These are phyloP conservation scores for Zenarchopterus dispar DNA, from an alignment of 2,797 vertebrate genomes.

Conservation along the genomic window DNA sequence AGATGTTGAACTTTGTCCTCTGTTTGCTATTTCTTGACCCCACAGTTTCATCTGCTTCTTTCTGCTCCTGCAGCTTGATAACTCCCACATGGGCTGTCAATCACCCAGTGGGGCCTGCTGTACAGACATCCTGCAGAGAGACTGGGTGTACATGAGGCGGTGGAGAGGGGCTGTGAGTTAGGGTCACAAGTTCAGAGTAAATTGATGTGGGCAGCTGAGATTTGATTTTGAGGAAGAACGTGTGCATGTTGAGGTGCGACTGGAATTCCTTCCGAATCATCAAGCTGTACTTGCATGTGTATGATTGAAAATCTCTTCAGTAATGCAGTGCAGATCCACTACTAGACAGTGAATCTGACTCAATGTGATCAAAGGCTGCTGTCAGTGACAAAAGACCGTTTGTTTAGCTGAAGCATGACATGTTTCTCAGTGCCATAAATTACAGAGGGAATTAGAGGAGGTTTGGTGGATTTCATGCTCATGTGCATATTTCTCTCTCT, in stretches of 20 bases:
- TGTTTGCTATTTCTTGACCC: conserved; percentile 60
- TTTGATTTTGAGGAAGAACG: conserved; percentile 47
- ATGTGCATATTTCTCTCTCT: conserved; percentile 68
- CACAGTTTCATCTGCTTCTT: conserved; percentile 33
- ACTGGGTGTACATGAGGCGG: conserved; percentile 9
- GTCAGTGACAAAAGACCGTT: conserved; percentile 76
- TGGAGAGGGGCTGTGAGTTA: conserved; percentile 16
- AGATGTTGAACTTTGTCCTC: conserved; percentile 62
- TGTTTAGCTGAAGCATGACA: conserved; percentile 79
- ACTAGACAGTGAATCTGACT: conserved; percentile 69
- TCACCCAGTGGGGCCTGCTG: conserved; percentile 61
- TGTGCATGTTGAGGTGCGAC: conserved; percentile 42
- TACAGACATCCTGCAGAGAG: conserved; percentile 55
- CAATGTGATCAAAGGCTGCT: conserved; percentile 79
- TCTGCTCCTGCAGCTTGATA: conserved; percentile 33
- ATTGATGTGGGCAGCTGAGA: conserved; percentile 58
- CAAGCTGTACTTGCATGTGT: conserved; percentile 15
- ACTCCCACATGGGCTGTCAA: conserved; percentile 59
- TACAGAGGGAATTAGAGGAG: conserved; percentile 76
- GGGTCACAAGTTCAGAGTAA: conserved; percentile 79
- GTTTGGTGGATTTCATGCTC: conserved; percentile 78
- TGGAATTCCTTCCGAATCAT: conserved; percentile 52
- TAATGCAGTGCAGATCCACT: conserved; percentile 56
- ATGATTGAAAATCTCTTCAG: conserved; percentile 29
- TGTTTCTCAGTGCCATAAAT: conserved; percentile 78